These are phyloP conservation scores for Nymphalis polychloros DNA, from an alignment of 2,888 invertebrate genomes.

Conservation along the genomic window DNA sequence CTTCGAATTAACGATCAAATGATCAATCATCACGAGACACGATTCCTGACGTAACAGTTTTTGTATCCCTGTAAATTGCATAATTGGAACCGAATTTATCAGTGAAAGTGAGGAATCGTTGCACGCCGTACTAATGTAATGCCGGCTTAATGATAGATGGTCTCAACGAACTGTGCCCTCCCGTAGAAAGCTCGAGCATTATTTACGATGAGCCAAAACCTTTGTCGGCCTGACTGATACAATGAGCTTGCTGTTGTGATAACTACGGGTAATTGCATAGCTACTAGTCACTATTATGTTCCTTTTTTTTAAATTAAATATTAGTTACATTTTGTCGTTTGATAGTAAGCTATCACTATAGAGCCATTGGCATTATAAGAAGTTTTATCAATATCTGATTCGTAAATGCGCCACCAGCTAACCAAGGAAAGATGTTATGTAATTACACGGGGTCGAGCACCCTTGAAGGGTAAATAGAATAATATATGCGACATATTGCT, in stretches of 20 bases:
- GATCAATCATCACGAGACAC: conserved; percentile 47
- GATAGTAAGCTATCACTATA: too few species aligned
- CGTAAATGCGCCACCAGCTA: too few species aligned
- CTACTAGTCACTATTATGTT: conserved; percentile 8
- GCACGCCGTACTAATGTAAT: conserved; percentile 63
- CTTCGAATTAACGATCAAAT: conserved; percentile 43
- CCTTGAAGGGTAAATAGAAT: too few species aligned
- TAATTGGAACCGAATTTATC: conserved; percentile 69
- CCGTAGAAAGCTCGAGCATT: conserved; percentile 62
- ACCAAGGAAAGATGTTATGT: too few species aligned
- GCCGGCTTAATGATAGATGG: conserved; percentile 69
- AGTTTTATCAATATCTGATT: too few species aligned
- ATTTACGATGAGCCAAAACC: conserved; percentile 50
- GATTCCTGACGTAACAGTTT: conserved; percentile 46
- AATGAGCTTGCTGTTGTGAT: conserved; percentile 45
- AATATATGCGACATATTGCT: too few species aligned
- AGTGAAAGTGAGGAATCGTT: conserved; percentile 74
- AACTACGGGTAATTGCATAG: conserved; percentile 18
- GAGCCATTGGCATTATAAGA: too few species aligned
- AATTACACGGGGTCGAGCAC: too few species aligned
- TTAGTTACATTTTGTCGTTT: too few species aligned
- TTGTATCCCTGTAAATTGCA: conserved; percentile 61
- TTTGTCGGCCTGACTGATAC: conserved; percentile 64
- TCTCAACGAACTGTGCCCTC: conserved; percentile 47
- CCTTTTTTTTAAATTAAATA: not conserved